Base-by-base conservation (phyloP, 1,140 invertebrate genomes). In the Oncopeltus fasciatus region DNA sequence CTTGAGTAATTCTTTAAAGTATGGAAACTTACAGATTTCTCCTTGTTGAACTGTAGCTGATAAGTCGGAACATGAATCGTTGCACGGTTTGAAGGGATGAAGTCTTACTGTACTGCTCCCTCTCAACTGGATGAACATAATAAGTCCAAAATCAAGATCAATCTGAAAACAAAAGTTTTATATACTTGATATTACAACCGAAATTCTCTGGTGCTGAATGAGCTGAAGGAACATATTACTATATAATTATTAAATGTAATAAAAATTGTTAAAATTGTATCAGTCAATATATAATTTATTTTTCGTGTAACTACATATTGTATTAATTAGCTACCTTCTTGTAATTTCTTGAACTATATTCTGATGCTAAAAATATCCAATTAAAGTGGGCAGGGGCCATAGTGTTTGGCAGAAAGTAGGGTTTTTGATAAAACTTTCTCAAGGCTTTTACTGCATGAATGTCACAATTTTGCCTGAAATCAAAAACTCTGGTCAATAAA, bases 321-420 rank as follows among this genome's bases (percentile, higher is more conserved):
- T 38, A 8, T 38, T 14, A 38, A 38, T 38, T 38, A 38, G 31
- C 31, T 71, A 80, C 78, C 68, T 76, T 77, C 72, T 90, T 90
- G 67, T 81, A 87, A 64, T 82, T 81, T 28, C 81, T 80, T 9
- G 82, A 81, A 29, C 81, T 81, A 68, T 88, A 90, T 64, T 87
- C 81, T 27, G 83, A 83, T 0, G 86, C 89, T 72, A 90, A 79
- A 1, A 90, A 71, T 4, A 92, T 74, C 87, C 87, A 90, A 69
- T 87, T 91, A 66, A 86, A 85, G 65, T 87, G 82, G 0, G 84
- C 83, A 4, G 87, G 83, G 33, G 86, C 83, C 2, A 88, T 80
- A 57, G 84, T 81, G 21, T 82, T 79, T 1, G 87, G 85, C 1
- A 90, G 71, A 70, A 88, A 88, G 62, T 86, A 85, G 0, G 88